phyloP scores from a whole-genome alignment of 2,888 invertebrate genomes.

The Spialia ferax region DNA sequence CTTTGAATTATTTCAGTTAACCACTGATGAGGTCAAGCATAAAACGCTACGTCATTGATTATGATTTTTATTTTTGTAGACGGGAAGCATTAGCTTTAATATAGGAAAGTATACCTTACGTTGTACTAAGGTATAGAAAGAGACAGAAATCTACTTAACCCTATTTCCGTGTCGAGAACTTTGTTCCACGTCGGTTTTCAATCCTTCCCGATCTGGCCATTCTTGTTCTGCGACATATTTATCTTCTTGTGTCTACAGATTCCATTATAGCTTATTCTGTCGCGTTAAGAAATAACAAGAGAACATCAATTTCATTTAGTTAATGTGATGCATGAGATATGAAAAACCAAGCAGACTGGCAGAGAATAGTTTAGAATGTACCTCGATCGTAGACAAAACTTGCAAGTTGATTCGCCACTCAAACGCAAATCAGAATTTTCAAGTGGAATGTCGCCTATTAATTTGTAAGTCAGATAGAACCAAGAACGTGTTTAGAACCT shows the following conservation, averaged over 20 bases:
- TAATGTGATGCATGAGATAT: neutral
- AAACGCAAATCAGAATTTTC: constrained; percentile 2
- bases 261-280: neutral
- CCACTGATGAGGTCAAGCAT: constrained; percentile 33
- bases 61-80: neutral
- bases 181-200: too few species aligned
- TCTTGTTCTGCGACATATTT: neutral
- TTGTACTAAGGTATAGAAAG: too few species aligned
- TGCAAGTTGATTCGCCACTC: neutral
- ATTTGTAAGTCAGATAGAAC: constrained; percentile 6
- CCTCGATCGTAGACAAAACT: neutral
- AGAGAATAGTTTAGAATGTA: neutral
- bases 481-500: constrained; percentile 13
- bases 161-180: too few species aligned
- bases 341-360: neutral
- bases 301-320: neutral
- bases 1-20: constrained; percentile 7
- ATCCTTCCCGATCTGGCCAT: neutral
- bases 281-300: too few species aligned
- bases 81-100: too few species aligned
- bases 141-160: too few species aligned
- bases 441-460: constrained; percentile 14
- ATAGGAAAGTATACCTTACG: too few species aligned
- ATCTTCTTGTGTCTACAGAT: neutral
- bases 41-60: constrained; percentile 13